Base-by-base conservation (phyloP, 2,888 invertebrate genomes). In the Tromatobia lineatoria region DNA sequence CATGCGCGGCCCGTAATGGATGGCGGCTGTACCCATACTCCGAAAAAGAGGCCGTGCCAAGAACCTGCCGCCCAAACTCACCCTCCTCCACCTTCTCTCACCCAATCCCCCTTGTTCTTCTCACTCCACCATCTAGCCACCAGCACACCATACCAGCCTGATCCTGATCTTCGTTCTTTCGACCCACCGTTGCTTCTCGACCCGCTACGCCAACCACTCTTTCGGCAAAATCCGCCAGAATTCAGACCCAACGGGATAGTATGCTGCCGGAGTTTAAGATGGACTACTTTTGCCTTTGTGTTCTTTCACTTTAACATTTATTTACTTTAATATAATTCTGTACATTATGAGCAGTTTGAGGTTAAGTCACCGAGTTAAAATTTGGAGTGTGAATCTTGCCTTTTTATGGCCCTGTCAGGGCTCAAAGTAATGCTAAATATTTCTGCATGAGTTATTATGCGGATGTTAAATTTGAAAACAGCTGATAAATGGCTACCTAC, bases 1-100 rank as follows among this genome's bases (percentile, higher is more conserved):
- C 93, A 93, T 92, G 92, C 92, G 90, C 92, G 89, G 90, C 90
- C 89, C 87, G 91, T 92, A 92, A 91, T 92, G 92, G 92, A 93
- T 93, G 93, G 92, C 92, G 91, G 92, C 90, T 91, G 91, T 91
- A 90, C 92, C 92, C 92, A 91, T 92, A 89, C 89, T 87, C 89
- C 88, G 88, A 90, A 91, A 89, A 90, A 90, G 92, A 92, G 91
- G 91, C 91, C 89, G 89, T 92, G 92, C 92, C 92, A 92, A 92
- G 91, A 91, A 91, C 89, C 89, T 83, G 85, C 85, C 88, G 82
- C 85, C 88, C 88, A 76, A 80, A 47, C 86, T 87, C 88, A 80
- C 73, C 83, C 73, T 86, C 87, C 81, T 78, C 85, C 59, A 50
- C 29, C 87, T 86, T 86, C 85, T 86, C 86, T 80, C 85, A 81